These are phyloP conservation scores for Temnothorax nylanderi DNA, from an alignment of 1,140 invertebrate genomes.

Conservation along the genomic window DNA sequence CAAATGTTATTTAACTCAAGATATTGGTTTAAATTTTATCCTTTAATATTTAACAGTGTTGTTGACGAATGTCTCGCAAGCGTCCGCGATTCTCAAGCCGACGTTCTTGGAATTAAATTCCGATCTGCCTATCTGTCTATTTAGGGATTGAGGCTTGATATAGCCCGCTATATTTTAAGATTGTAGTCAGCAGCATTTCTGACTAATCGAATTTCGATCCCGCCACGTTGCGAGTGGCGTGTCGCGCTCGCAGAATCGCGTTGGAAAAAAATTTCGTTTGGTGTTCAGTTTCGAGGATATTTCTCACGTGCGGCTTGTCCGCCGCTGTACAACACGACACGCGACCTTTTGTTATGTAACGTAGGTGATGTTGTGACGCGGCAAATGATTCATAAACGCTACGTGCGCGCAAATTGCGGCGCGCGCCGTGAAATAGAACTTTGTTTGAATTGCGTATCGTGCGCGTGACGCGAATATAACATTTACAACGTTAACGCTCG, in stretches of 20 bases:
- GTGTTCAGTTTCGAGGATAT: not conserved
- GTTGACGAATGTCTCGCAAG: not conserved
- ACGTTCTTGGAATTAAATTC: not conserved
- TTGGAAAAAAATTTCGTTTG: not conserved
- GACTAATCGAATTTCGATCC: not conserved
- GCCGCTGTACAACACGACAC: not conserved
- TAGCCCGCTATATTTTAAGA: not conserved
- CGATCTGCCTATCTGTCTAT: not conserved
- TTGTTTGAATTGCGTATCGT: conserved; percentile 48
- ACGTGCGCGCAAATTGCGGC: conserved; percentile 59
- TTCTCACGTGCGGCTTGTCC: not conserved
- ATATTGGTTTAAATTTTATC: too few relatives aligned
- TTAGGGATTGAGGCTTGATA: not conserved
- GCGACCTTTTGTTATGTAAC: conserved; percentile 47
- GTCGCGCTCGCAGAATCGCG: not conserved
- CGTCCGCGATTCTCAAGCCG: not conserved
- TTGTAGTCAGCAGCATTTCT: not conserved
- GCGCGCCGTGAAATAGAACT: conserved; percentile 42
- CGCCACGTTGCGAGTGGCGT: not conserved
- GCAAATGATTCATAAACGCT: conserved; percentile 53
- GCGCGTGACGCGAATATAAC: conserved; percentile 49
- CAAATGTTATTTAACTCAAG: too few relatives aligned
- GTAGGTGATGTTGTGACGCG: conserved; percentile 54
- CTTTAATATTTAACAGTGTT: too few relatives aligned
- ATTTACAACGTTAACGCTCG: not conserved